Evolutionary conservation across 2,888 invertebrate genomes (phyloP).

Genomic region (Cheilosia pagana): DNA sequence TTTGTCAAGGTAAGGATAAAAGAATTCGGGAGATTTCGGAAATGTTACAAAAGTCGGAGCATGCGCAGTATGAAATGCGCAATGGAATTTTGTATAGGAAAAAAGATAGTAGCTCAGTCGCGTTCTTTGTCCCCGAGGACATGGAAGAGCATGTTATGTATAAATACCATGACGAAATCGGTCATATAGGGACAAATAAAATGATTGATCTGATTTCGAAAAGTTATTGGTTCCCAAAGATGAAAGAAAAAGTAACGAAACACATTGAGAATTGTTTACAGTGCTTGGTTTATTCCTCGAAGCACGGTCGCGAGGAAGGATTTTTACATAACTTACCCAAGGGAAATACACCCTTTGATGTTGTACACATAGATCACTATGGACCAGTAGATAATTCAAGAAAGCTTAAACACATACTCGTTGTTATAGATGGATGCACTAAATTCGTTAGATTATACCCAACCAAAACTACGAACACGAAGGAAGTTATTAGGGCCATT

Average conservation of each 20-base stretch:
- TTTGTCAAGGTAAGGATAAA: conserved; percentile 34
- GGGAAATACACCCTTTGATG: conserved; percentile 50
- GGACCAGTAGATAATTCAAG: conserved; percentile 55
- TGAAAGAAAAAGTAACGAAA: too few relatives aligned
- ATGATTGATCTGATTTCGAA: neutral
- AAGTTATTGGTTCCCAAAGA: too few relatives aligned
- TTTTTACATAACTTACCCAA: conserved; percentile 52
- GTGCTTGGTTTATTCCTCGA: conserved; percentile 25
- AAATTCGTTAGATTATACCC: too few relatives aligned
- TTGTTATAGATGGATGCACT: too few relatives aligned
- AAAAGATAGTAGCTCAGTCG: conserved; percentile 6
- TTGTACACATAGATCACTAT: conserved; percentile 68
- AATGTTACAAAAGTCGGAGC: neutral
- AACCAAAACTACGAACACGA: too few relatives aligned
- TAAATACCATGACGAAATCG: conserved; percentile 68
- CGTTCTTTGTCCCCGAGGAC: conserved; percentile 57
- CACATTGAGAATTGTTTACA: conserved; percentile 5
- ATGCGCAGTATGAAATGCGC: neutral
- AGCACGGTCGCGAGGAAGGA: conserved; percentile 12
- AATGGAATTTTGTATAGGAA: conserved; percentile 64
- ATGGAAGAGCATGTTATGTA: conserved; percentile 64
- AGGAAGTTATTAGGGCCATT: too few relatives aligned
- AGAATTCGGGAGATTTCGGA: conserved; percentile 40
- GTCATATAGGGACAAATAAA: conserved; percentile 56
- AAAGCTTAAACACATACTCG: too few relatives aligned